A percentile compares a stretch with the other conserved stretches of the same genome.
Evolutionary conservation across 2,888 invertebrate species (phyloP).

Genomic region (Abrostola tripartita): DNA sequence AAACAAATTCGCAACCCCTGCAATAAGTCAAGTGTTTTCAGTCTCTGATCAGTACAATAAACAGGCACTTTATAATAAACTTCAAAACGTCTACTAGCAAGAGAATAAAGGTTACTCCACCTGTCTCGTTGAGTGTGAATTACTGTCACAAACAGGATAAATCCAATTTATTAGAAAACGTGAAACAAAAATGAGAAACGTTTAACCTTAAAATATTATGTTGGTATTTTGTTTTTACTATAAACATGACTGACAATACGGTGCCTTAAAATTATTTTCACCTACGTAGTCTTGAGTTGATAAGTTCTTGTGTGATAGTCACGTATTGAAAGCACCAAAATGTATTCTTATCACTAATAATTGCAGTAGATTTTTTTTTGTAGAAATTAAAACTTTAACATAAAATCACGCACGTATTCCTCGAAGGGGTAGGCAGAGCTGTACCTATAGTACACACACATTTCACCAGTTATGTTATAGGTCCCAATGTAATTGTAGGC

Average conservation of each 20-base stretch:
- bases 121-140: conserved; percentile 19
- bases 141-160: conserved; percentile 28
- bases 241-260: neutral
- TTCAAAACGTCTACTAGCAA: conserved; percentile 5
- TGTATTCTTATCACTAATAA: no score
- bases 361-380: no score
- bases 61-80: conserved; percentile 2
- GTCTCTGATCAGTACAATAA: neutral
- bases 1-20: neutral
- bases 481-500: no score
- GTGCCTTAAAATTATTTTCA: neutral
- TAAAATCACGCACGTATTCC: no score
- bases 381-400: no score
- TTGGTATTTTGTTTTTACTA: neutral
- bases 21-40: neutral
- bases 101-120: conserved; percentile 3
- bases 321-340: no score
- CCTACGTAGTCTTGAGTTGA: neutral
- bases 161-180: conserved; percentile 27
- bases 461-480: no score
- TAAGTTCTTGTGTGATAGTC: no score
- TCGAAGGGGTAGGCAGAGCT: no score
- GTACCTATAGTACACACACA: no score
- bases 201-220: conserved; percentile 8
- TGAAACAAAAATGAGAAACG: neutral